Base-by-base conservation (phyloP, 2,888 invertebrate species). In the Leucoma salicis region DNA sequence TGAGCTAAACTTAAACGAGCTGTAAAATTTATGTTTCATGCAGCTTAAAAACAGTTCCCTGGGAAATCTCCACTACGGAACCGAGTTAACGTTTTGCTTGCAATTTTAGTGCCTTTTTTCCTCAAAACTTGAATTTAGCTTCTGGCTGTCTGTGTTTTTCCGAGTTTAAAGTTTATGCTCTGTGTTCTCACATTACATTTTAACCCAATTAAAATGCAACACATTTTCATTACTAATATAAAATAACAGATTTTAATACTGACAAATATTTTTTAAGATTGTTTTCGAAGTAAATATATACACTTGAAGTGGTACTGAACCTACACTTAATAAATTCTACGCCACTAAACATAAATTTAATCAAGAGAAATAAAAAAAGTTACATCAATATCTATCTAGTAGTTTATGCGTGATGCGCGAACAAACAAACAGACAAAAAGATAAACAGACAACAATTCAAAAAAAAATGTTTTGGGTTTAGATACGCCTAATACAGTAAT, bases 1-100 rank as follows among this genome's bases (percentile, higher is more conserved):
- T 86, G 81, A 85, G 82, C 75, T 78, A 73, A 85, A 80, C 80
- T 84, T 79, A 77, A 86, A 82, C 82, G 78, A 84, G 82, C 86
- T 82, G 80, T 78, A 72, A 82, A 87, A 85, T 84, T 78, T 84
- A 84, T 83, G 82, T 86, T 85, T 85, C 77, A 78, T 80, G 67
- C 78, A 78, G 80, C 81, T 86, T 84, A 80, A 83, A 85, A 85
- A 83, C 82, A 77, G 75, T 81, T 78, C 82, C 66, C 79, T 55
- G 59, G 82, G 79, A 82, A 82, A 82, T 82, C 72, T 66, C 73
- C 66, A 69, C 60, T 48, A 71, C 74, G 64, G 71, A 81, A 79
- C 77, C 70, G 66, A 82, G 79, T 82, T 82, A 81, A 70, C 78
- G 71, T 82, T 81, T 78, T 76, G 70, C 70, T 70, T 74, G 66